Percentiles rank a stretch among this genome's conserved stretches.
phyloP scores from a whole-genome alignment of 2,113 vertebrate species.

The Lates calcarifer region DNA sequence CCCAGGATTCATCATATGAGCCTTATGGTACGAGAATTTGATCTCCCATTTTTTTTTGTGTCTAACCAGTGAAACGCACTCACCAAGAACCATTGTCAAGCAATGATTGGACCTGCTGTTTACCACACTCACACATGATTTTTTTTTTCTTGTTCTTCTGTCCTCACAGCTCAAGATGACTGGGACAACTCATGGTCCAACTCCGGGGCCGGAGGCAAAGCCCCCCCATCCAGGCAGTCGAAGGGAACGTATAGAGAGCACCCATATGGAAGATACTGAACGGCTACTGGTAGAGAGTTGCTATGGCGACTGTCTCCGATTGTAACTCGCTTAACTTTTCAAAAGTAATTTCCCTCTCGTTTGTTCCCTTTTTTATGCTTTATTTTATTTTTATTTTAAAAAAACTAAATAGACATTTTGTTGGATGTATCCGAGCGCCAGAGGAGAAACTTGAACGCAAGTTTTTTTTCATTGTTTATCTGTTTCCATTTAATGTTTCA shows the following conservation, averaged over 20 bases:
- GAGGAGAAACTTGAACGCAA: slow-evolving; percentile 32
- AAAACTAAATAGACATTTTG: slow-evolving; percentile 59
- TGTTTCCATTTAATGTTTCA: slow-evolving; percentile 72
- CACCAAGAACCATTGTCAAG: no score
- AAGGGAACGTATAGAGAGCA: slow-evolving; percentile 94
- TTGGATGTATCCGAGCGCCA: slow-evolving; percentile 67
- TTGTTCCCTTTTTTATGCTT: slow-evolving; percentile 69
- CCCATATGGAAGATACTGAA: slow-evolving; percentile 95
- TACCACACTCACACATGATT: neutral
- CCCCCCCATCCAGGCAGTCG: slow-evolving; percentile 86
- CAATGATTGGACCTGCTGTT: neutral
- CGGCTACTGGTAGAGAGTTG: slow-evolving; percentile 87
- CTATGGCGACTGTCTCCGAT: slow-evolving; percentile 90
- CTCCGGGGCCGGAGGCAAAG: slow-evolving; percentile 85
- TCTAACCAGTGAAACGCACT: no score
- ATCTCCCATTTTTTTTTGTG: neutral
- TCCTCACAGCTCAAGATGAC: slow-evolving; percentile 90
- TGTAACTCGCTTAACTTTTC: slow-evolving; percentile 93
- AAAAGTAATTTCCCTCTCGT: slow-evolving; percentile 95
- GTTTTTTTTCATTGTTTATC: slow-evolving; percentile 67
- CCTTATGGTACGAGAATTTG: slow-evolving; percentile 88
- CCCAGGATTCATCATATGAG: slow-evolving; percentile 91
- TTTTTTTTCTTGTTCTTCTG: neutral
- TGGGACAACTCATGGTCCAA: slow-evolving; percentile 92
- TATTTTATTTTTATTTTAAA: slow-evolving; percentile 56